Conservation (phyloP, 2,888 invertebrate species). For the Epinotia brunnichana region DNA sequence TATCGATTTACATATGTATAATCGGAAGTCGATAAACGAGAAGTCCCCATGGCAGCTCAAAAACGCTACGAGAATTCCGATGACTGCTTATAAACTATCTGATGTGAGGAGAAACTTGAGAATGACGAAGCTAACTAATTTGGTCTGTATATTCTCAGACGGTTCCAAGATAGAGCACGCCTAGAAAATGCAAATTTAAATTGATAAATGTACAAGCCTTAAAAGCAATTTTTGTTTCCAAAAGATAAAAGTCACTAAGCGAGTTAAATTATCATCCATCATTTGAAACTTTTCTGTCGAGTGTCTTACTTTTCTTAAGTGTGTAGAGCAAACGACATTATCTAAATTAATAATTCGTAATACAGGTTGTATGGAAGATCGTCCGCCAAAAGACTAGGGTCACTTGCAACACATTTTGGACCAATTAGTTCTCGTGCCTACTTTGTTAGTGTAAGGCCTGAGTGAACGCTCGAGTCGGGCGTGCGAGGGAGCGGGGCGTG, state of each 20-base stretch:
- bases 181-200: conserved; percentile 20
- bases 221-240: conserved; percentile 9
- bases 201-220: conserved; percentile 23
- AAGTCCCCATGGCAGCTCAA: no score
- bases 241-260: conserved; percentile 23
- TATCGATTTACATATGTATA: no score
- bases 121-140: conserved; percentile 15
- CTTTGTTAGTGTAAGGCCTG: no score
- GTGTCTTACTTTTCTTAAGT: neutral
- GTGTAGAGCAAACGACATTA: neutral
- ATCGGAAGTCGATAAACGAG: no score
- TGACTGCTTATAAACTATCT: conserved; percentile 10
- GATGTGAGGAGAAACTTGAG: conserved; percentile 1
- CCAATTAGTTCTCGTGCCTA: no score
- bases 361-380: no score
- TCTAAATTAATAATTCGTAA: no score
- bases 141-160: conserved; percentile 13
- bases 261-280: conserved; percentile 15
- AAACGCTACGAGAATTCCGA: no score
- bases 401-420: no score
- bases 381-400: no score
- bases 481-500: no score
- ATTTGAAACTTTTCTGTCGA: conserved; percentile 2
- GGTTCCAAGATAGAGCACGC: conserved; percentile 21
- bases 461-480: no score